phyloP scores from a whole-genome alignment of 1,140 invertebrate genomes.

The Trachymyrmex septentrionalis region DNA sequence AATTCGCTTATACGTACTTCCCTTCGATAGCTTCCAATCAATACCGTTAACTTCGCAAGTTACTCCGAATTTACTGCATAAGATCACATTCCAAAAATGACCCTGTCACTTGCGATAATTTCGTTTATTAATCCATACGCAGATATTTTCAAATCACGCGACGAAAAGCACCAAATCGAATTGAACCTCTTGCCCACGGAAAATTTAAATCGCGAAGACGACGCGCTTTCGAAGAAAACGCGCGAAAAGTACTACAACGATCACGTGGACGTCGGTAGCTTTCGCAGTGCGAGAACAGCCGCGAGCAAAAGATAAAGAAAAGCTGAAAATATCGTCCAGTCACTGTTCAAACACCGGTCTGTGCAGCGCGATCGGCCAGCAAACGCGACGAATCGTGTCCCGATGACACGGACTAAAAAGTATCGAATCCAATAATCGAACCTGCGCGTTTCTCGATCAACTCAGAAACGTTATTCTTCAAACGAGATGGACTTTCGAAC shows the following conservation, averaged over 20 bases:
- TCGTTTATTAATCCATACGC: background rate
- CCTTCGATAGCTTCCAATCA: background rate
- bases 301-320: slow-evolving; percentile 32
- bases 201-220: slow-evolving; percentile 3
- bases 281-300: slow-evolving; percentile 1
- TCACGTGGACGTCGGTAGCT: slow-evolving; percentile 10
- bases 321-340: slow-evolving; percentile 51
- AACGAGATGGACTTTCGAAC: background rate
- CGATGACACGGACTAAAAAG: background rate
- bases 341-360: slow-evolving; percentile 33
- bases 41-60: background rate
- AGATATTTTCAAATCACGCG: background rate
- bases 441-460: background rate
- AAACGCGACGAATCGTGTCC: background rate
- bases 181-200: background rate
- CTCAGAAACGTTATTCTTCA: background rate
- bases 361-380: background rate
- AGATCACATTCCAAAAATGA: background rate
- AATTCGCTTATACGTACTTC: background rate
- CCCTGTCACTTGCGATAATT: background rate
- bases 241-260: background rate
- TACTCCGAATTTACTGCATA: slow-evolving; percentile 23
- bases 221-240: slow-evolving; percentile 10
- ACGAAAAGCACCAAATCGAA: background rate
- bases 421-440: background rate